Conservation (phyloP, 2,113 vertebrate genomes). For the Ceyx melanurus region DNA sequence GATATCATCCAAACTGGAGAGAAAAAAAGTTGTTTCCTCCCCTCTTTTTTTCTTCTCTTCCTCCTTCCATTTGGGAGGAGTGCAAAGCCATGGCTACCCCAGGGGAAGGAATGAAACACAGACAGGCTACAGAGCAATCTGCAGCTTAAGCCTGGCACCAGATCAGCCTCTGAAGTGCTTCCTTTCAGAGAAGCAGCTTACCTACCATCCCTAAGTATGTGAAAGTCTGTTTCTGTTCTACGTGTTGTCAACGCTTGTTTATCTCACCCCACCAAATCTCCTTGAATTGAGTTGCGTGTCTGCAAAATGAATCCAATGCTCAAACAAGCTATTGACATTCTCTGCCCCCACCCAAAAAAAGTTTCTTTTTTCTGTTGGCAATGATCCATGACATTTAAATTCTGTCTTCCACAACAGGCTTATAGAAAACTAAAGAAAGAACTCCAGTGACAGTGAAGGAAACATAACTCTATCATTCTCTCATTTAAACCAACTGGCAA, state of each 20-base stretch:
- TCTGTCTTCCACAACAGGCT: constrained; percentile 55
- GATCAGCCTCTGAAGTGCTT: constrained; percentile 6
- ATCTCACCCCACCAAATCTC: constrained; percentile 52
- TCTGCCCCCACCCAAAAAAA: constrained; percentile 21
- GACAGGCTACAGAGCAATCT: background rate
- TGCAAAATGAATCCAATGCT: background rate
- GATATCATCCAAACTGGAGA: background rate
- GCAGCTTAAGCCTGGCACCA: constrained; percentile 23
- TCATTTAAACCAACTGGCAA: constrained; percentile 52
- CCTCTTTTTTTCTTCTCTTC: background rate
- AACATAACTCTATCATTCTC: constrained; percentile 49
- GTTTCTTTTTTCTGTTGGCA: constrained; percentile 57
- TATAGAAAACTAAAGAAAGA: constrained; percentile 55
- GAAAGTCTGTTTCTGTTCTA: constrained; percentile 47
- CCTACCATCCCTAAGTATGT: constrained; percentile 37
- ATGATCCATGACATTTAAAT: constrained; percentile 65
- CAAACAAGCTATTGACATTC: constrained; percentile 43
- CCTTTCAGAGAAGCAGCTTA: constrained; percentile 53
- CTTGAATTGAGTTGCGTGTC: background rate
- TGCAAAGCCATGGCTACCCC: background rate
- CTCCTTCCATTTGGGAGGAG: background rate
- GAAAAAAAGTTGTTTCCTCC: background rate
- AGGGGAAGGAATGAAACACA: constrained; percentile 7
- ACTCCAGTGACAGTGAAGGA: constrained; percentile 31
- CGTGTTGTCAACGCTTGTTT: constrained; percentile 38